Conservation (phyloP, 2,113 vertebrate genomes). For the Chroicocephalus ridibundus region DNA sequence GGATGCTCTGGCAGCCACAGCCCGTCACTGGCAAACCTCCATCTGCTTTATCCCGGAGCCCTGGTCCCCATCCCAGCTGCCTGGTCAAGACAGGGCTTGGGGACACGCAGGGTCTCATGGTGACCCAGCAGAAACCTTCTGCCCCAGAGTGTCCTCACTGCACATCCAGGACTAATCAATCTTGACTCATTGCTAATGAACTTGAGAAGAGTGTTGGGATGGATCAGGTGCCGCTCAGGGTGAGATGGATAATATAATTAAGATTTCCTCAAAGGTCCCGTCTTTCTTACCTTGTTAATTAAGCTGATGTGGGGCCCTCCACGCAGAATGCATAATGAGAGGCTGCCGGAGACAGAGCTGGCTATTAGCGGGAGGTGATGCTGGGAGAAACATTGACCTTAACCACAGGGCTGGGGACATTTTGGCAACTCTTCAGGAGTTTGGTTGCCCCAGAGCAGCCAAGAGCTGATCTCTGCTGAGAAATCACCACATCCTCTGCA, state of each 20-base stretch:
- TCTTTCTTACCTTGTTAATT: conserved; percentile 69
- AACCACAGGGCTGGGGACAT: not conserved
- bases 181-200: conserved; percentile 58
- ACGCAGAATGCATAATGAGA: conserved; percentile 32
- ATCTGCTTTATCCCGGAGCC: not conserved
- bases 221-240: conserved; percentile 61
- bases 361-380: not conserved
- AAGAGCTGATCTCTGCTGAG: not conserved
- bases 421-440: not conserved
- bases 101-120: fast-evolving
- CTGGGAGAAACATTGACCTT: not conserved
- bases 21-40: not conserved
- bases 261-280: conserved; percentile 52
- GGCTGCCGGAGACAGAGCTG: not conserved
- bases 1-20: not conserved
- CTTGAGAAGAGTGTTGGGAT: conserved; percentile 40
- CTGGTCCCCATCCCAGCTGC: not conserved
- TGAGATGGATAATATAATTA: conserved; percentile 69
- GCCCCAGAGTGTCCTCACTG: not conserved
- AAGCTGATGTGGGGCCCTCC: conserved; percentile 34
- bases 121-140: not conserved
- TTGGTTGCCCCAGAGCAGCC: not conserved
- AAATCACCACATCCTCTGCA: not conserved
- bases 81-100: not conserved
- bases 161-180: conserved; percentile 24